A percentile compares a stretch with the other conserved stretches of the same genome.
Evolutionary conservation across 2,888 invertebrate genomes (phyloP).

Genomic region (Cephus runcator): DNA sequence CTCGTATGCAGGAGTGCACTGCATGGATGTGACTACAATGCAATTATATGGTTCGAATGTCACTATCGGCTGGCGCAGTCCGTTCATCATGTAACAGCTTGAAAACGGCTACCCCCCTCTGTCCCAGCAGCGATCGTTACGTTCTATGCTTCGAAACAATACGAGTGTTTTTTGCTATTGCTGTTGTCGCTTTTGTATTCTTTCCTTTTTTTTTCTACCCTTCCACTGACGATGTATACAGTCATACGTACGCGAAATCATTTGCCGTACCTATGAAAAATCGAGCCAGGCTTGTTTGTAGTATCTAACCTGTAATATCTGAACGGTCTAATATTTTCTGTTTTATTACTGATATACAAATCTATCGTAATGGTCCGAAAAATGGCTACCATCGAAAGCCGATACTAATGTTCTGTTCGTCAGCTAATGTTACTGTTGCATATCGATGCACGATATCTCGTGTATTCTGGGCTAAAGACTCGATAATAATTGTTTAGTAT

Average conservation of each 20-base stretch:
- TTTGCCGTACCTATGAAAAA: not conserved
- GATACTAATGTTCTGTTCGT: no score
- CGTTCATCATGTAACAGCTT: conserved; percentile 55
- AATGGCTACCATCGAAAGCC: no score
- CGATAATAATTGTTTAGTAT: no score
- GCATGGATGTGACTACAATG: conserved; percentile 28
- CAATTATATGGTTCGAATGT: conserved; percentile 46
- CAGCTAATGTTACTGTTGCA: no score
- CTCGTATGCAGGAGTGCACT: conserved; percentile 13
- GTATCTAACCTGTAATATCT: not conserved
- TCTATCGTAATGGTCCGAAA: no score
- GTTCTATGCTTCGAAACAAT: conserved; percentile 1
- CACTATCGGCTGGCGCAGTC: conserved; percentile 43
- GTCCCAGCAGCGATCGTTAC: not conserved
- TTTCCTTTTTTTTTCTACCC: not conserved
- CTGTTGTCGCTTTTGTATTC: not conserved
- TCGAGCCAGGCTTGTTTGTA: not conserved
- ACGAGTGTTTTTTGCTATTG: not conserved
- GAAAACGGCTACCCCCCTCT: conserved; percentile 28
- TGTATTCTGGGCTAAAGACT: no score
- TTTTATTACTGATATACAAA: not conserved
- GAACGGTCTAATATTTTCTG: not conserved
- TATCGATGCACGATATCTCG: no score
- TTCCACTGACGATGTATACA: not conserved
- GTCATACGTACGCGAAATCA: not conserved